These are phyloP conservation scores for Melanitta fusca DNA, from an alignment of 2,797 vertebrate species.

Conservation along the genomic window DNA sequence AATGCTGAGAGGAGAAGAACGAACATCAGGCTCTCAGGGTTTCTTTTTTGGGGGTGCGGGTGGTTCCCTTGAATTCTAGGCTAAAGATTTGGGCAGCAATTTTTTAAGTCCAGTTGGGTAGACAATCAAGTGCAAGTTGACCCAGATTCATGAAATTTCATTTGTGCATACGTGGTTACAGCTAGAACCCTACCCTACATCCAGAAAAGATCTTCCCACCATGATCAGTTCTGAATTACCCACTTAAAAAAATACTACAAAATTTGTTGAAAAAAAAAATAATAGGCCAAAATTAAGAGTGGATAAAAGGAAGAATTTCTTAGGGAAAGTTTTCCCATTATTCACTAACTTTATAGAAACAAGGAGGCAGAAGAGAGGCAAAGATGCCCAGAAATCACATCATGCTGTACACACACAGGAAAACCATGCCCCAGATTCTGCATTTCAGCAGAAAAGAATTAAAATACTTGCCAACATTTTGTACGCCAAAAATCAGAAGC, in stretches of 20 bases:
- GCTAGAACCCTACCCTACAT: neutral
- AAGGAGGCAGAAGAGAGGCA: neutral
- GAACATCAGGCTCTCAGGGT: neutral
- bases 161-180: neutral
- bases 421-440: neutral
- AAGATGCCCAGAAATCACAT: neutral
- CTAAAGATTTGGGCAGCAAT: neutral
- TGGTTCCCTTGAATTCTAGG: neutral
- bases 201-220: neutral
- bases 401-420: neutral
- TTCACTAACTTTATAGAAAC: neutral
- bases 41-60: neutral
- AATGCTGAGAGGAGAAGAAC: neutral
- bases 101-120: neutral
- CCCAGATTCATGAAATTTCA: neutral
- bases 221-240: neutral
- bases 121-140: neutral
- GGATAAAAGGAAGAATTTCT: neutral
- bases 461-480: conserved; percentile 12
- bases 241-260: neutral
- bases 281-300: neutral
- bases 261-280: neutral
- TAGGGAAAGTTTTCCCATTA: neutral
- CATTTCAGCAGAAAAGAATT: neutral
- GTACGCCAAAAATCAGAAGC: conserved; percentile 19